Evolutionary conservation across 1,140 invertebrate species (phyloP), one percentile per base, ranked within the genome.

Genomic region (Macrobrachium nipponense): DNA sequence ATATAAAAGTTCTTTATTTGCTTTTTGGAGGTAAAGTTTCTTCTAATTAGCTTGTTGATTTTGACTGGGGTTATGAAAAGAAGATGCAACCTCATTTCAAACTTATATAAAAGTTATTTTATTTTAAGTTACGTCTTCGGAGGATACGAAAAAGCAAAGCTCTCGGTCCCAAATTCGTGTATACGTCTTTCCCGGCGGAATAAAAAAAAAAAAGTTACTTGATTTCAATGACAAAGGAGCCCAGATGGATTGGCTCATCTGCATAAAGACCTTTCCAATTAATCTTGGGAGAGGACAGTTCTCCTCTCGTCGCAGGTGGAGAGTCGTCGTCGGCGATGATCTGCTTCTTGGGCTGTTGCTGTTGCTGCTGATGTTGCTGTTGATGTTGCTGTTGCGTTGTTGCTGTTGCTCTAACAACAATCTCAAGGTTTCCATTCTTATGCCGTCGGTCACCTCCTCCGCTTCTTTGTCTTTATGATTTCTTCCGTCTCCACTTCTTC

Each of bases 191-290:
- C 64, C 66, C 43, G 20, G 60, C 44, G 61, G 73, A 66, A 36
- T 64, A 77, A 2, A 36, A 36, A 36, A 36, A 36, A 36, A 77
- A 83, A 75, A 76, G 44, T 36, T 66, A 60, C 23, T 43, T 73
- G 58, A 84, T 78, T 84, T 78, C 73, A 84, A 77, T 84, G 82
- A 76, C 82, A 84, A 84, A 64, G 61, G 82, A 66, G 77, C 73
- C 27, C 51, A 51, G 73, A 84, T 84, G 60, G 72, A 84, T 84
- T 36, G 73, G 36, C 60, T 36, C 15, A 77, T 84, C 77, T 77
- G 61, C 82, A 84, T 84, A 77, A 84, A 78, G 73, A 84, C 27
- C 23, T 58, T 51, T 14, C 27, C 73, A 84, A 84, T 84, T 78
- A 84, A 76, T 84, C 73, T 78, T 20, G 58, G 20, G 11, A 60